A percentile compares a stretch with the other conserved stretches of the same genome.
phyloP scores from a whole-genome alignment of 1,140 invertebrate genomes.

The Zaprionus tsacasi region DNA sequence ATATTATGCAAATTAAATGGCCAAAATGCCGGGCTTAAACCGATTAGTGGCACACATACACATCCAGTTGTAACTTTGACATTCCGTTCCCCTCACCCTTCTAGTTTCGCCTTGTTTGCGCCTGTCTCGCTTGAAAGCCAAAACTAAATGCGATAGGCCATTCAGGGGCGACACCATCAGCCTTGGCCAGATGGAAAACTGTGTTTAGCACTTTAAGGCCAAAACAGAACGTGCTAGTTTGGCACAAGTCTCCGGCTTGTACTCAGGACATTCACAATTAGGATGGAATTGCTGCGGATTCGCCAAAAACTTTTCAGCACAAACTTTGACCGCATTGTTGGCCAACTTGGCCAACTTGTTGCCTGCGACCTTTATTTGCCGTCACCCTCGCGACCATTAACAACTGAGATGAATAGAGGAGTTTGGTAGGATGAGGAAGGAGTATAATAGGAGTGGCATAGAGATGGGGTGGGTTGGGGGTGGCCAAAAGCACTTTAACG shows the following conservation, averaged over 20 bases:
- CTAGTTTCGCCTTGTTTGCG: neutral
- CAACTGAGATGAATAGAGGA: neutral
- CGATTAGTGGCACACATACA: conserved; percentile 25
- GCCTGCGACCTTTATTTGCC: conserved; percentile 13
- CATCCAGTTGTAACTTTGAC: conserved; percentile 10
- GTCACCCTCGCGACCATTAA: conserved; percentile 13
- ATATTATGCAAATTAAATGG: conserved; percentile 38
- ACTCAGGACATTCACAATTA: conserved; percentile 6
- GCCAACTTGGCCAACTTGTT: conserved; percentile 31
- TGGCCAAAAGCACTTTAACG: conserved; percentile 29
- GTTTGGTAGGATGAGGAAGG: no score
- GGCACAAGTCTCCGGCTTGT: neutral
- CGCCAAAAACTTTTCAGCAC: neutral
- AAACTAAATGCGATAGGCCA: neutral
- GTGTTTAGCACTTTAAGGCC: neutral
- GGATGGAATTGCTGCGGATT: neutral
- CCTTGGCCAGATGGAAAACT: no score
- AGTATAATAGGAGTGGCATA: no score
- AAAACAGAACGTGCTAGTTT: neutral
- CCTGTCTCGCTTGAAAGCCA: neutral
- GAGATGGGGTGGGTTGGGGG: no score
- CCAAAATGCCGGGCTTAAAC: conserved; percentile 26
- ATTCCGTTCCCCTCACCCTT: neutral
- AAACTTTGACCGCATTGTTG: conserved; percentile 12
- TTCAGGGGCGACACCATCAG: neutral